A percentile compares a stretch with the other conserved stretches of the same genome.
These are phyloP conservation scores for Eristalinus sepulchralis DNA, from an alignment of 2,888 invertebrate species.

Conservation along the genomic window DNA sequence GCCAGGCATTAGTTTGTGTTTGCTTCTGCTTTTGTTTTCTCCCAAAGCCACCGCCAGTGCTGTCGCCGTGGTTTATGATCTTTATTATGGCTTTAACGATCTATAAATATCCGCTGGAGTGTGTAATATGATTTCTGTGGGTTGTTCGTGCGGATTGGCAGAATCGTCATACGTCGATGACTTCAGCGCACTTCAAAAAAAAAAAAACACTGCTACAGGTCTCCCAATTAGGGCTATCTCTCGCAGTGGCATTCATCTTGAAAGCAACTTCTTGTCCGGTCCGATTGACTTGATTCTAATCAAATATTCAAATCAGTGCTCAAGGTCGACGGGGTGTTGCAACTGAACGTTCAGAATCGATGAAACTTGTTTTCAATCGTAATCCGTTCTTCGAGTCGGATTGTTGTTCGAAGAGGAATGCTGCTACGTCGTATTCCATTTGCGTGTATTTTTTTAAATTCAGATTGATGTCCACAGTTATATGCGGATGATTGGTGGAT, in stretches of 20 bases:
- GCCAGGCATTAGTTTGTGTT: neutral
- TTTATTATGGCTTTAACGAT: slow-evolving; percentile 24
- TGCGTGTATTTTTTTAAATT: neutral
- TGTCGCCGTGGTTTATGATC: neutral
- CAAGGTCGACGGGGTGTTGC: slow-evolving; percentile 14
- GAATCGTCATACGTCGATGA: neutral
- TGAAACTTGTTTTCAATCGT: neutral
- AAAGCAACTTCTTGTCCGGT: neutral
- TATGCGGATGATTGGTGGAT: neutral
- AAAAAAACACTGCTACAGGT: neutral
- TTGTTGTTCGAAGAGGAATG: neutral
- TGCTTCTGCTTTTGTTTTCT: neutral
- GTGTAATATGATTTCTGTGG: slow-evolving; percentile 5
- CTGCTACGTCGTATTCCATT: neutral
- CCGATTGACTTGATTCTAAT: neutral
- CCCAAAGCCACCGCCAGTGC: neutral
- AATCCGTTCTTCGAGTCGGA: neutral
- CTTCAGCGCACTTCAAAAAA: neutral
- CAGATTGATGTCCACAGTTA: neutral
- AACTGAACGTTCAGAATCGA: neutral
- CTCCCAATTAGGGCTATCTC: neutral
- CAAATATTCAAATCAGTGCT: slow-evolving; percentile 7
- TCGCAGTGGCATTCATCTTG: neutral
- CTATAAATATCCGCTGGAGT: slow-evolving; percentile 15
- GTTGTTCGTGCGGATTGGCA: neutral